Base-by-base conservation (phyloP, 2,113 vertebrate species). In the Thalassoma bifasciatum region DNA sequence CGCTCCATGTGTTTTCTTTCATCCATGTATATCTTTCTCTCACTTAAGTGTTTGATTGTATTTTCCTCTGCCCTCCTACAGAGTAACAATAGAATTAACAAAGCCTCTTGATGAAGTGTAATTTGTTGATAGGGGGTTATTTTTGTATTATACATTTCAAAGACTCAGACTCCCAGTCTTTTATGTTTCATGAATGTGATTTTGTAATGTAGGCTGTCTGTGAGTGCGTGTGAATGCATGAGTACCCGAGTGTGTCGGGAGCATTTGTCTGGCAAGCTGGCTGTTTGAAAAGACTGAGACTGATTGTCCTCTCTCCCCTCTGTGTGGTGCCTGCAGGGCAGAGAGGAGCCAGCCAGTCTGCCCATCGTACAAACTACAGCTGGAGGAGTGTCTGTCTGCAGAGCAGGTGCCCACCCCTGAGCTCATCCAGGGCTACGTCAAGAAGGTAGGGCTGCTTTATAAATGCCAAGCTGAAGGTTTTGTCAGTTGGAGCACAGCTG, bases 391-490 rank as follows among this genome's bases (percentile, higher is more conserved):
- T 75, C 94, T 96, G 79, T 95, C 94, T 67, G 91, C 95, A 0
- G 94, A 95, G 56, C 95, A 96, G 52, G 91, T 94, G 86, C 92
- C 93, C 74, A 95, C 94, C 85, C 87, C 96, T 4, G 97, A 96
- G 86, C 93, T 96, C 85, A 94, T 98, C 90, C 95, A 96, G 65
- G 97, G 97, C 85, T 96, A 98, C 77, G 88, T 98, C 83, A 98
- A 98, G 81, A 97, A 97, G 94, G 97, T 98, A 90, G 94, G 95
- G 81, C 47, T 6, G 60, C 57, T 62, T 53, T 17, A 57, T 9
- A 26, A 61, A 68, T 44, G 65, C 72, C 52, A 56, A 21, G 60
- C 65, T 67, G 46, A 24, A 42, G 49, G 75, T 44, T 76, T 70
- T 53, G 61, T 73, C 51, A 47, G 38, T n/a, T 58, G n/a, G 52